Percentiles rank a stretch among this genome's conserved stretches.
Conservation (phyloP, 2,888 invertebrate species). For the Acrocyrtus sp. region DNA sequence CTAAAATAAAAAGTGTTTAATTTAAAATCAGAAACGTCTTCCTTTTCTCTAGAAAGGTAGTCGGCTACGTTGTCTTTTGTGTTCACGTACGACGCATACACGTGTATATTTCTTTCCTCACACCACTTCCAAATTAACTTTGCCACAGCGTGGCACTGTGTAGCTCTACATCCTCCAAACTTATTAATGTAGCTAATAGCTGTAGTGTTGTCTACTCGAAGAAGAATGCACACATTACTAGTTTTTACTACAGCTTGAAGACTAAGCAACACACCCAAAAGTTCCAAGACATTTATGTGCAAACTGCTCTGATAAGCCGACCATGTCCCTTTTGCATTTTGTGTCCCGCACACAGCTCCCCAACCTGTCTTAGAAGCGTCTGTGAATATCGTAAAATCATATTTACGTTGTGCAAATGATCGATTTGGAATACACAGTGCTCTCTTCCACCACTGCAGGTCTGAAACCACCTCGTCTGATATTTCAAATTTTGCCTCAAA, state of each 20-base stretch:
- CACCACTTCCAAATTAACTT: slow-evolving; percentile 12
- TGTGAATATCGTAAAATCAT: no score
- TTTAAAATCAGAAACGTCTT: neutral
- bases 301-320: neutral
- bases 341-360: neutral
- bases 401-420: no score
- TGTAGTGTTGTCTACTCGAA: slow-evolving; percentile 2
- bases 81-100: neutral
- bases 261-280: neutral
- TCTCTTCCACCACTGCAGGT: no score
- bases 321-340: neutral
- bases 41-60: neutral
- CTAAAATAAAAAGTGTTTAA: neutral
- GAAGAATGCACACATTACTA: no score
- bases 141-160: neutral
- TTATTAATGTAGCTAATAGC: neutral
- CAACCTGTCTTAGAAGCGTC: neutral
- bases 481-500: no score
- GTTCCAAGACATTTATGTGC: slow-evolving; percentile 4
- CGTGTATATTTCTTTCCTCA: neutral
- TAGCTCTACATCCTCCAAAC: neutral
- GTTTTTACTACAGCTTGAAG: neutral
- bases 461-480: no score
- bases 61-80: slow-evolving; percentile 9
- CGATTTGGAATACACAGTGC: no score